Conservation (phyloP, 2,113 vertebrate genomes). For the Dicentrarchus labrax region DNA sequence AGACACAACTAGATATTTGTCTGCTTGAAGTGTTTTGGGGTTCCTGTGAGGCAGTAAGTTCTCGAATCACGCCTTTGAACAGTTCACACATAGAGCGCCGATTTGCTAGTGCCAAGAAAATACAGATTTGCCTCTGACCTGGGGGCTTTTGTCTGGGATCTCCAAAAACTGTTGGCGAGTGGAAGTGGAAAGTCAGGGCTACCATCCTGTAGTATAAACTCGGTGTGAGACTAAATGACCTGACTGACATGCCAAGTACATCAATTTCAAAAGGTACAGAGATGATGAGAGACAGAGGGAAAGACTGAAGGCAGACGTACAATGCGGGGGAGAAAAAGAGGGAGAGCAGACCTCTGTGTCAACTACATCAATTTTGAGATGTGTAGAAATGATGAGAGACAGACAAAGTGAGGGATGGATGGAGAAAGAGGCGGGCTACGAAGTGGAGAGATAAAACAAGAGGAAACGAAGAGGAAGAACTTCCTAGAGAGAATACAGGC, state of each 20-base stretch:
- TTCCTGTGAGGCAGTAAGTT: too few species aligned
- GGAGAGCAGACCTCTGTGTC: slow-evolving; percentile 33
- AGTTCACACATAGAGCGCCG: too few species aligned
- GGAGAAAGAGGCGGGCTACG: slow-evolving; percentile 16
- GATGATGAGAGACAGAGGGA: slow-evolving; percentile 31
- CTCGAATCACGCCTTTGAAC: too few species aligned
- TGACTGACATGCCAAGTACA: slow-evolving; percentile 10
- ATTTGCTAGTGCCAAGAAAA: too few species aligned
- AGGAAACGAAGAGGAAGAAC: slow-evolving; percentile 21
- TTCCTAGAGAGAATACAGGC: slow-evolving; percentile 47
- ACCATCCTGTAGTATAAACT: too few species aligned
- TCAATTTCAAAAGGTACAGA: slow-evolving; percentile 28
- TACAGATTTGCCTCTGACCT: too few species aligned
- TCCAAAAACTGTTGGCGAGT: too few species aligned
- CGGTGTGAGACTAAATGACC: neutral
- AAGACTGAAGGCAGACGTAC: slow-evolving; percentile 4
- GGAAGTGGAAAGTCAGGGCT: too few species aligned
- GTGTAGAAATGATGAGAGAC: slow-evolving; percentile 43
- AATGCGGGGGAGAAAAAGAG: slow-evolving; percentile 13
- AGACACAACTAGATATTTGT: too few species aligned
- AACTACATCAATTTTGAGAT: slow-evolving; percentile 37
- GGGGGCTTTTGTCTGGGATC: too few species aligned
- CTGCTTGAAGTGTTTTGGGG: too few species aligned
- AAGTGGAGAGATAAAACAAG: slow-evolving; percentile 13
- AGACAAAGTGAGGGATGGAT: slow-evolving; percentile 25